Evolutionary conservation across 2,797 vertebrate genomes (phyloP), one percentile per base, ranked within the genome.

Genomic region (Karalla daura): DNA sequence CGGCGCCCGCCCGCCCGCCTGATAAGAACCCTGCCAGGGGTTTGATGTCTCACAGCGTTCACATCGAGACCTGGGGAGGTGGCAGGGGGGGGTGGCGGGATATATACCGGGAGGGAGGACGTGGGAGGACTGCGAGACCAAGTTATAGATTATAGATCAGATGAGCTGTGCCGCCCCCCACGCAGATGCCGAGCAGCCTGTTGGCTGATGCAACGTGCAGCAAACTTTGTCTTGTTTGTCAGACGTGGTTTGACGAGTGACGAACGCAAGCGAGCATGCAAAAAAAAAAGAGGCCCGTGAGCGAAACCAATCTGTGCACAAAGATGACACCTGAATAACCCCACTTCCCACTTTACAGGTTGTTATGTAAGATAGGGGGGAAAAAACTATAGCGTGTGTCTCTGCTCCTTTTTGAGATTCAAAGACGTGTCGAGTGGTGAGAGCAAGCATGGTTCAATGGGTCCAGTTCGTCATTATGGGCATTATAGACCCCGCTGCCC

Each of bases 201-300:
- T 46, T 17, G 69, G 71, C 73, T 90, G 88, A 92, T 85, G 90
- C 85, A 91, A 91, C 37, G 15, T 39, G 37, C 43, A 60, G 82
- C 62, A 87, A 89, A 88, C 69, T 62, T n/a, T 72, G 40, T 58
- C 24, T 50, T 70, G 56, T 63, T 76, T 68, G 30, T 74, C 70
- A 66, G 47, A 62, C 64, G 51, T 55, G 68, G 62, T 59, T 65
- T 66, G 71, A 83, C 74, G 66, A 32, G 50, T 50, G 44, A 60
- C 44, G 37, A 45, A 64, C 32, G 24, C 39, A 55, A 23, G 24
- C 53, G 13, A 43, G 43, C 73, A 66, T 15, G 1, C n/a, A n/a
- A n/a, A n/a, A n/a, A n/a, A n/a, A n/a, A n/a, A n/a, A 65, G 77
- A 59, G 44, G 30, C 50, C 55, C 45, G n/a, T 1, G 41, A 80